phyloP scores from a whole-genome alignment of 2,888 invertebrate species.

The Cybosia mesomella region DNA sequence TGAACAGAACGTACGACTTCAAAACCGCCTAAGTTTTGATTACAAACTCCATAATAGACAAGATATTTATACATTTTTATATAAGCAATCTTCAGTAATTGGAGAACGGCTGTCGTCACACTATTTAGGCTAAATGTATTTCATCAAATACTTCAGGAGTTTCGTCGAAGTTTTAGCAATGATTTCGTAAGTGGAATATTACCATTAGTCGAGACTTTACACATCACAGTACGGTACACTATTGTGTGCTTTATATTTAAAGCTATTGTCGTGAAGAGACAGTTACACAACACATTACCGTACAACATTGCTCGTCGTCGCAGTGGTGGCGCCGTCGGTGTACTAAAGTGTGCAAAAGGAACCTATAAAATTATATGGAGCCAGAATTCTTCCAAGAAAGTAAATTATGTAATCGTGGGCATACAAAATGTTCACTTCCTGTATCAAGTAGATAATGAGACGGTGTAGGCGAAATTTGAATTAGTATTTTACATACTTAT shows the following conservation, averaged over 20 bases:
- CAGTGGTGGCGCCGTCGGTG: constrained; percentile 19
- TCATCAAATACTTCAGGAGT: not conserved
- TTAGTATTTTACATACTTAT: not conserved
- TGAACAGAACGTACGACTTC: not conserved
- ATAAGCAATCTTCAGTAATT: not conserved
- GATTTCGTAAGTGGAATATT: not conserved
- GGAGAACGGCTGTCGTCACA: not conserved
- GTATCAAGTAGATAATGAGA: constrained; percentile 7
- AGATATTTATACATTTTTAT: not conserved
- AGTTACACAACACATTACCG: constrained; percentile 4
- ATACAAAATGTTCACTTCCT: constrained; percentile 15
- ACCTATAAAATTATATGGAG: constrained; percentile 27
- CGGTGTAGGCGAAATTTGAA: not conserved
- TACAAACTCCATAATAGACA: not conserved
- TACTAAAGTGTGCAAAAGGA: constrained; percentile 20
- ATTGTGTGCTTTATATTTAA: not conserved
- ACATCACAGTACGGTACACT: not conserved
- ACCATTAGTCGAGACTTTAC: not conserved
- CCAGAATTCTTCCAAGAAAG: constrained; percentile 21
- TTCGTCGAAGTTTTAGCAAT: not conserved
- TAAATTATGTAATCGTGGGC: constrained; percentile 20
- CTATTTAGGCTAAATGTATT: not conserved
- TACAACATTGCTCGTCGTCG: constrained; percentile 1
- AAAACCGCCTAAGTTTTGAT: not conserved
- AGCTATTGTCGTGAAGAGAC: constrained; percentile 5